Conservation (phyloP, 2,888 invertebrate species). For the Hypolimnas misippus region DNA sequence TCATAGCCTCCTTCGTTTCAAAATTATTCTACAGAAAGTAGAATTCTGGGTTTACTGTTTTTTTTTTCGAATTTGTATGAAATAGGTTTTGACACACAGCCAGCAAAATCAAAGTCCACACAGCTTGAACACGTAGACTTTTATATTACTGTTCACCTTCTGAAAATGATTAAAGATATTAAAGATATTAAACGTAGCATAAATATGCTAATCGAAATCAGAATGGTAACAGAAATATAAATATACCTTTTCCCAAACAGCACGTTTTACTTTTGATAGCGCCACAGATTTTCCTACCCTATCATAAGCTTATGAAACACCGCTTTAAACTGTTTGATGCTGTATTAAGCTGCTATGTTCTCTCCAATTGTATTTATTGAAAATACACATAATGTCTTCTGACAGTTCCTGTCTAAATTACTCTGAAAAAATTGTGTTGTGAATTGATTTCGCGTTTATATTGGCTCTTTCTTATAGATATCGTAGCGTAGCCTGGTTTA, state of each 20-base stretch:
- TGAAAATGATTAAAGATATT: not conserved
- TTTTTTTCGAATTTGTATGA: slow-evolving; percentile 9
- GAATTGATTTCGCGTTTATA: not conserved
- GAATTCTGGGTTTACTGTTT: slow-evolving; percentile 21
- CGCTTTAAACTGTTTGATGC: slow-evolving; percentile 16
- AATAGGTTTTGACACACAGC: slow-evolving; percentile 7
- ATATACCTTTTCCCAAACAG: slow-evolving; percentile 2
- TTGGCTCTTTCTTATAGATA: not conserved
- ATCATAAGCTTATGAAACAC: slow-evolving; percentile 19
- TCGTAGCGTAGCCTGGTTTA: no score
- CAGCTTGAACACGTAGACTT: slow-evolving; percentile 10
- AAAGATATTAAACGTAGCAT: not conserved
- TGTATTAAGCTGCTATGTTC: slow-evolving; percentile 18
- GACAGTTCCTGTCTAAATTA: slow-evolving; percentile 1
- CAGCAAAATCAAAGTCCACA: slow-evolving; percentile 8
- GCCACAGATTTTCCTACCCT: slow-evolving; percentile 21
- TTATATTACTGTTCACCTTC: slow-evolving; percentile 17
- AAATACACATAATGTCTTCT: not conserved
- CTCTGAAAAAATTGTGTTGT: not conserved
- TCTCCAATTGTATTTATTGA: not conserved
- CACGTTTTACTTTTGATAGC: slow-evolving; percentile 32
- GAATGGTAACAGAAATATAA: slow-evolving; percentile 15
- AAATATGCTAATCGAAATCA: not conserved
- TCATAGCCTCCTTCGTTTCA: slow-evolving; percentile 23
- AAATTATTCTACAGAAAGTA: slow-evolving; percentile 41